These are phyloP conservation scores for Parnassius glacialis DNA, from an alignment of 2,888 invertebrate genomes.

Conservation along the genomic window DNA sequence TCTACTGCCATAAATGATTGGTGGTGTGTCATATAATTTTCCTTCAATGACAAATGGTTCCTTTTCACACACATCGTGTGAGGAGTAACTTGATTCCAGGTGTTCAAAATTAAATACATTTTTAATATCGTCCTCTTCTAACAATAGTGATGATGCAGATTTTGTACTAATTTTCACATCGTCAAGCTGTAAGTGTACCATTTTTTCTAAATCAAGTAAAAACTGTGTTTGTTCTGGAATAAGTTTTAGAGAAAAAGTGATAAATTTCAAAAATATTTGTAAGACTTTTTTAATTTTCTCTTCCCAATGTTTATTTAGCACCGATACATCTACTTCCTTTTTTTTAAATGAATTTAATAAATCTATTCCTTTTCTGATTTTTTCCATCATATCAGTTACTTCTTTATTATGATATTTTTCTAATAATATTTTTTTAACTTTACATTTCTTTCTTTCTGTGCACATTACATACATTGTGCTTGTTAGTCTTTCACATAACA, in stretches of 20 bases:
- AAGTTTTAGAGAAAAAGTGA: slow-evolving; percentile 64
- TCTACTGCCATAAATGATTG: slow-evolving; percentile 55
- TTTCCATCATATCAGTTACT: slow-evolving; percentile 48
- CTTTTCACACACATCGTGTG: slow-evolving; percentile 40
- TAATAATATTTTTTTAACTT: slow-evolving; percentile 57
- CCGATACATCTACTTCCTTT: slow-evolving; percentile 44
- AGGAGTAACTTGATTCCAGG: slow-evolving; percentile 27
- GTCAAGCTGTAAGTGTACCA: slow-evolving; percentile 67
- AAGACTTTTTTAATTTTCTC: slow-evolving; percentile 64
- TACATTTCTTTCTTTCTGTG: slow-evolving; percentile 69
- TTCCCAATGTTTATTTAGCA: slow-evolving; percentile 64
- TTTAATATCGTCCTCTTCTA: slow-evolving; percentile 46
- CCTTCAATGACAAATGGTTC: slow-evolving; percentile 62
- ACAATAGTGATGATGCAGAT: slow-evolving; percentile 44
- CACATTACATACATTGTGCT: slow-evolving; percentile 71
- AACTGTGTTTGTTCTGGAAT: slow-evolving; percentile 70
- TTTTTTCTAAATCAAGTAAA: slow-evolving; percentile 65
- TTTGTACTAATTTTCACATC: slow-evolving; percentile 60
- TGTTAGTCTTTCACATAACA: slow-evolving; percentile 59
- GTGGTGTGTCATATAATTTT: slow-evolving; percentile 48
- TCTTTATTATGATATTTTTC: slow-evolving; percentile 55
- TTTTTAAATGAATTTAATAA: slow-evolving; percentile 46
- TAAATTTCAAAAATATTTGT: slow-evolving; percentile 64
- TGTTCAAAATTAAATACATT: slow-evolving; percentile 49
- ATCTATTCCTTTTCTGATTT: slow-evolving; percentile 52